Evolutionary conservation across 2,797 vertebrate species (phyloP), one percentile per base, ranked within the genome.

Genomic region (Craterocephalus amniculus): DNA sequence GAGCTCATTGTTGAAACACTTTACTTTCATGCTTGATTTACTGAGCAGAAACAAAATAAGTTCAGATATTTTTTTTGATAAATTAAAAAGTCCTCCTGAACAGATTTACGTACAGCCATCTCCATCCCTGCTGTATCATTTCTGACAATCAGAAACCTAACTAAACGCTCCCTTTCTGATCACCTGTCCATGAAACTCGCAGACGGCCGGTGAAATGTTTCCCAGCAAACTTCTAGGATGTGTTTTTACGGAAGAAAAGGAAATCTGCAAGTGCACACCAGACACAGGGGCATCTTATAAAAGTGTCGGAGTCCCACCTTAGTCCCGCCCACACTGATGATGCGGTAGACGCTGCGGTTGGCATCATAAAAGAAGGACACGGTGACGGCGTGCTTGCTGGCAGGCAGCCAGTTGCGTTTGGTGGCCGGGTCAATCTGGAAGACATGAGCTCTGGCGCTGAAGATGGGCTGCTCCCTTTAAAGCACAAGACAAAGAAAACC

Each of bases 361-460:
- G 94, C 96, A 76, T 99, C 97, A 2, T 96, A 99, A 89, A 97
- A 99, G 83, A 97, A 99, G 67, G 97, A 99, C 76, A 99, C 97
- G 0, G 96, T 96, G 81, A 97, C 90, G 0, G 97, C 97, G 1
- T 99, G 97, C 43, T 98, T 99, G 92, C 97, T 97, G 67, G 97
- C 96, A 0, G 97, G 97, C 83, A 99, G 95, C 97, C 97, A 99
- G 92, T 97, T 98, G 35, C 97, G 90, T 64, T 99, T 99, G 80
- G 97, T 98, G 73, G 95, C 94, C 0, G 97, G 97, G 85, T 99
- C 97, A 0, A 99, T 99, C 90, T 99, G 97, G 94, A 99, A 99
- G 32, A 99, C 97, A 5, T 99, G 97, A 11, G 97, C 97, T 89
- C 96, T 92, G 62, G 96, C 95, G 86, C 96, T 98, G 93, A 96